Conservation (phyloP, 2,797 vertebrate genomes). For the Periparus ater region DNA sequence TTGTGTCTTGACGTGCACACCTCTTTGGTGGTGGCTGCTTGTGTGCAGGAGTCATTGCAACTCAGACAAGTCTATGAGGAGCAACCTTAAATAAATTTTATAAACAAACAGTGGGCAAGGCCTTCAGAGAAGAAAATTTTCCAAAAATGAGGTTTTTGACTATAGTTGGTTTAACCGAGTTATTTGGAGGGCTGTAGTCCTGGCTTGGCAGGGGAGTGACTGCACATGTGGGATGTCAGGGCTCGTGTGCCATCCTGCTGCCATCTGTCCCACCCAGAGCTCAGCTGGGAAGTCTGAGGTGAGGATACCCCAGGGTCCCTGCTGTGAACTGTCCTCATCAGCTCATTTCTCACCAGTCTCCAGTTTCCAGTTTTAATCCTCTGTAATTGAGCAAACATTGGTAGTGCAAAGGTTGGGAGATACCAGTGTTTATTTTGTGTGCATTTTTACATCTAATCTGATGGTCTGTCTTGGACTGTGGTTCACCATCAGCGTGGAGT, state of each 20-base stretch:
- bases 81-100: not conserved
- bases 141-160: not conserved
- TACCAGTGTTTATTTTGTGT: not conserved
- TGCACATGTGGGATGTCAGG: not conserved
- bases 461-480: not conserved
- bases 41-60: not conserved
- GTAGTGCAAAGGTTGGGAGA: not conserved
- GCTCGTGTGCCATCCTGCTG: not conserved
- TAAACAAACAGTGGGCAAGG: not conserved
- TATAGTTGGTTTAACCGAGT: not conserved
- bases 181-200: not conserved
- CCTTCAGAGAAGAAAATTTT: not conserved
- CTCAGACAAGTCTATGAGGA: not conserved
- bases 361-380: fast-evolving
- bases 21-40: not conserved
- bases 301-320: not conserved
- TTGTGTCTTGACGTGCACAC: fast-evolving
- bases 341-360: not conserved
- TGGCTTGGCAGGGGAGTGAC: not conserved
- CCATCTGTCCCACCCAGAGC: not conserved
- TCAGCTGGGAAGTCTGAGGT: fast-evolving
- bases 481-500: not conserved
- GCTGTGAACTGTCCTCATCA: not conserved
- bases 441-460: not conserved
- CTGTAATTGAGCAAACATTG: not conserved